phyloP scores from a whole-genome alignment of 1,140 invertebrate species.

The Papilio dardanus region DNA sequence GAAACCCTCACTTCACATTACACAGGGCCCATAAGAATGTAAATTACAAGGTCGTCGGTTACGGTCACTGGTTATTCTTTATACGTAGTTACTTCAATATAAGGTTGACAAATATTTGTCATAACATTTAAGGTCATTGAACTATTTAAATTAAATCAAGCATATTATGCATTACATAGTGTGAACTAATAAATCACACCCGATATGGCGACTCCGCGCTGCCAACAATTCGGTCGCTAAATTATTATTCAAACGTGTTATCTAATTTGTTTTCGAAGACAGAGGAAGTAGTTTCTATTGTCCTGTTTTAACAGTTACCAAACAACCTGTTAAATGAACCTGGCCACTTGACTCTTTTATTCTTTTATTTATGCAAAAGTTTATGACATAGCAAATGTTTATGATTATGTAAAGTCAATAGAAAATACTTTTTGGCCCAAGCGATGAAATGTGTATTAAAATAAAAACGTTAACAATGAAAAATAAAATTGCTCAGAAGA shows the following conservation, averaged over 20 bases:
- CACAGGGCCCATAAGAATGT: neutral
- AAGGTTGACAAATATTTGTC: neutral
- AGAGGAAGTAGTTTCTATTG: constrained; percentile 68
- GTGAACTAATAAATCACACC: constrained; percentile 44
- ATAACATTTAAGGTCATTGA: neutral
- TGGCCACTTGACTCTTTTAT: constrained; percentile 25
- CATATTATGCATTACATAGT: neutral
- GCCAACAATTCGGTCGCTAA: constrained; percentile 49
- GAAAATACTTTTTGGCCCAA: too few species aligned
- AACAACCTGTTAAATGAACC: constrained; percentile 48
- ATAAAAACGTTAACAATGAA: too few species aligned
- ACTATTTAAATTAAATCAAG: constrained; percentile 24
- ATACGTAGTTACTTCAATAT: neutral
- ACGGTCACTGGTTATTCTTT: neutral
- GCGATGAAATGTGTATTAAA: too few species aligned
- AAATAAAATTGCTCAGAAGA: too few species aligned
- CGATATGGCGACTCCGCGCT: neutral
- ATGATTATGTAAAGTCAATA: too few species aligned
- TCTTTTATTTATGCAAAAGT: too few species aligned
- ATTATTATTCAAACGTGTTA: constrained; percentile 72
- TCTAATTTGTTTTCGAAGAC: constrained; percentile 74
- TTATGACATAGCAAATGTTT: too few species aligned
- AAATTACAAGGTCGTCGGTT: neutral
- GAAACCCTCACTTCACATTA: neutral
- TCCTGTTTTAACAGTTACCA: constrained; percentile 60